Conservation (phyloP, 2,113 vertebrate species). For the Rhynchomys soricoides region DNA sequence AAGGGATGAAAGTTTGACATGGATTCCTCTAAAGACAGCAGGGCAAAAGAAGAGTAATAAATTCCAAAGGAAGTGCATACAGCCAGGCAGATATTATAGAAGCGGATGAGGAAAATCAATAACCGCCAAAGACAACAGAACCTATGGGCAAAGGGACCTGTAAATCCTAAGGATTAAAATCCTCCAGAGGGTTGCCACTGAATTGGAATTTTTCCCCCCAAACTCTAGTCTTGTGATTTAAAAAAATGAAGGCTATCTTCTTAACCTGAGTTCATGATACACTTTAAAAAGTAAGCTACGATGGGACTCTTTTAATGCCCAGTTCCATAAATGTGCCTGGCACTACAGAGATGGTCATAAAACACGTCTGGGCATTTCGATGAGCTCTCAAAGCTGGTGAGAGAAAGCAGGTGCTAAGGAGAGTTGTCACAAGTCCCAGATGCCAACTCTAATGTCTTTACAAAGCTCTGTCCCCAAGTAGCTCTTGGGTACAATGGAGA, state of each 20-base stretch:
- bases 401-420: conserved; percentile 45
- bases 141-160: background rate
- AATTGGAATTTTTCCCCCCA: background rate
- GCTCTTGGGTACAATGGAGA: conserved; percentile 36
- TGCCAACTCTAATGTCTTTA: conserved; percentile 48
- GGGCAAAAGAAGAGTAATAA: conserved; percentile 71
- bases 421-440: conserved; percentile 27
- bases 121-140: conserved; percentile 58
- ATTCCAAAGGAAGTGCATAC: conserved; percentile 63
- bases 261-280: conserved; percentile 40
- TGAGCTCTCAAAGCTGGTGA: conserved; percentile 50
- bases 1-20: conserved; percentile 67
- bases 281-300: conserved; percentile 35
- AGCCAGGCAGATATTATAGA: conserved; percentile 24
- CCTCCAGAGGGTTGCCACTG: conserved; percentile 36
- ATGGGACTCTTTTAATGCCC: conserved; percentile 60
- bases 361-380: conserved; percentile 34
- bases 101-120: conserved; percentile 70
- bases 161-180: conserved; percentile 62
- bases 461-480: background rate
- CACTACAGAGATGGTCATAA: conserved; percentile 44
- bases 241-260: conserved; percentile 46
- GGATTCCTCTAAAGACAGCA: conserved; percentile 63
- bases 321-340: conserved; percentile 42
- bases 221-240: conserved; percentile 36